Conservation (phyloP, 2,113 vertebrate genomes). For the Phaethornis superciliosus region DNA sequence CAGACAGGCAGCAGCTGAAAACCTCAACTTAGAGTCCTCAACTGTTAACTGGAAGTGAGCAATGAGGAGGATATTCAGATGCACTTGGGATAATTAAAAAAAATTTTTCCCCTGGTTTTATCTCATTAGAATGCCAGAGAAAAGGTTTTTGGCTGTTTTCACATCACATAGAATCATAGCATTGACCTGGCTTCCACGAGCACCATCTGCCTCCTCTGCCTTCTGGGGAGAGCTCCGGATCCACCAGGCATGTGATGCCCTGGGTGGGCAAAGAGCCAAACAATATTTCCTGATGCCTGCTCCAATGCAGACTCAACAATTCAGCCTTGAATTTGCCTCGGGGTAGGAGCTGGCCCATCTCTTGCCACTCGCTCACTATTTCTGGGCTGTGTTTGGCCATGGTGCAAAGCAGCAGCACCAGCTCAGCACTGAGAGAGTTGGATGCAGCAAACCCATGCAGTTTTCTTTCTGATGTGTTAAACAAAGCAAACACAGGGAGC, state of each 20-base stretch:
- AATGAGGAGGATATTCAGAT: not conserved
- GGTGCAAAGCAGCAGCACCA: not conserved
- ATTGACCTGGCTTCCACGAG: not conserved
- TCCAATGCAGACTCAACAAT: not conserved
- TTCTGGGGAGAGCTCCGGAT: not conserved
- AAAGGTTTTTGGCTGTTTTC: rapidly evolving
- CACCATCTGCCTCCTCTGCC: not conserved
- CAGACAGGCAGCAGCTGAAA: not conserved
- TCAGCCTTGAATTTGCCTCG: not conserved
- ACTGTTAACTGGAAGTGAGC: not conserved
- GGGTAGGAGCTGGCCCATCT: not conserved
- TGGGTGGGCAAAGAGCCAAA: not conserved
- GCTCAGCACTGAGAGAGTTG: not conserved
- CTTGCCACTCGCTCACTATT: not conserved
- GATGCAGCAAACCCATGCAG: too few species aligned
- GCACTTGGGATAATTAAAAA: not conserved
- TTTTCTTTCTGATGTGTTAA: not conserved
- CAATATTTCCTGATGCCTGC: not conserved
- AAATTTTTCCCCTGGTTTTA: not conserved
- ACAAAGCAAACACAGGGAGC: not conserved
- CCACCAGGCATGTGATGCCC: not conserved
- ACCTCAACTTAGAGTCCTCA: not conserved
- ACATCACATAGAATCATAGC: not conserved
- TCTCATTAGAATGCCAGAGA: not conserved
- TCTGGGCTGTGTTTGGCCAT: not conserved